Evolutionary conservation across 2,888 invertebrate genomes (phyloP), one percentile per base, ranked within the genome.

Genomic region (Lasioglossum villosulum): DNA sequence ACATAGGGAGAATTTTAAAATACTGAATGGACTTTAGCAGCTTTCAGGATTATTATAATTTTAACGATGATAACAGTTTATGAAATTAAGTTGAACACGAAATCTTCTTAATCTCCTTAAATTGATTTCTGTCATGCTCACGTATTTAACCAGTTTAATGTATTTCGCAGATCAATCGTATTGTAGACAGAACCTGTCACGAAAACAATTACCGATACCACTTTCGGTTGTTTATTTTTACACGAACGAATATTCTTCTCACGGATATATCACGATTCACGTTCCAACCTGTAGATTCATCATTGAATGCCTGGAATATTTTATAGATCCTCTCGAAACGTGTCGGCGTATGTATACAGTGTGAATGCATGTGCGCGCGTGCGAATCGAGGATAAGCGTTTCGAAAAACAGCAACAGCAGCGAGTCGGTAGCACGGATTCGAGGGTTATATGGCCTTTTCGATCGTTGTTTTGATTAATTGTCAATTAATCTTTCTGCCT

Each of bases 361-460:
- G 8, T 23, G 8, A 23, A 52, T 4, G 4, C 16, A 16, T 19
- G 63, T 16, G 27, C 0, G 27, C 56, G 56, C 59, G 63, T 4
- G 30, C 63, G 63, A 19, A 30, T 30, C 63, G 63, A 63, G 63
- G 63, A 30, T 63, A 30, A 63, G 30, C 63, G 30, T 63, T 63
- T 63, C 63, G 63, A 63, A 63, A 63, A 63, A 63, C 63, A 63
- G 12, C 59, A 59, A n/a, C 59, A 27, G 16, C 30, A 30, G 27
- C 59, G 63, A 19, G 14, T 30, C 63, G 63, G 30, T n/a, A 4
- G 30, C 63, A 30, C 16, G 30, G 30, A 30, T 30, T 63, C 63
- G 14, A 63, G 63, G 63, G 30, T 63, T 63, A 63, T 63, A 63
- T 8, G 30, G 63, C 63, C 63, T 63, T 63, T 63, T 63, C 63